Evolutionary conservation across 2,113 vertebrate genomes (phyloP), one percentile per base, ranked within the genome.

Genomic region (Saguinus midas): DNA sequence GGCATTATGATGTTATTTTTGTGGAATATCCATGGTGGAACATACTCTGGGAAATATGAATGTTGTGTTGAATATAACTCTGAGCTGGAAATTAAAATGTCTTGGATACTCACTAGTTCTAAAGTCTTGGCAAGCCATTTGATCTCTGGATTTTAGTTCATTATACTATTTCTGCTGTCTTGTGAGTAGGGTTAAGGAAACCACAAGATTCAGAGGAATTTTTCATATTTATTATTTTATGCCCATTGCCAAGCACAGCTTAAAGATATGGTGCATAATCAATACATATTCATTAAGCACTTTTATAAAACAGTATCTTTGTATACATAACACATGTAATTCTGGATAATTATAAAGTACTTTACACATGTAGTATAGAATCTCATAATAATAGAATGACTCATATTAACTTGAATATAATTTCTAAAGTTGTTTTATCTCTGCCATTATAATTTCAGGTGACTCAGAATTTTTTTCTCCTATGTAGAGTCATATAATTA

Each of bases 371-470:
- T 66, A 83, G 82, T 93, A 82, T 45, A 86, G 32, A 27, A 50
- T 85, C 32, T 90, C 48, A 83, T 72, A 93, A 81, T 27, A 68
- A 66, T 83, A 80, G 20, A 85, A 90, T 87, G 35, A 92, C 2
- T 93, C 43, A 70, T 70, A 64, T 81, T 87, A 86, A 90, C 8
- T 32, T 52, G 27, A 96, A 68, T 68, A 76, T 50, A 73, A 91
- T 70, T 85, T 92, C 29, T 83, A 73, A 95, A 94, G 18, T 66
- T 93, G 18, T 66, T 93, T 84, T 87, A 27, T 72, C 58, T 86
- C 37, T 93, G 52, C 40, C 20, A 61, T 61, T 86, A 29, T 94
- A 92, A 83, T 82, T 96, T 66, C 61, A 29, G 13, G 52, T 75
- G 52, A 55, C n/a, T n/a, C 61, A 66, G 14, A 7, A 61, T 64